These are phyloP conservation scores for Stegodyphus dumicola DNA, from an alignment of 1,140 invertebrate species.

Conservation along the genomic window DNA sequence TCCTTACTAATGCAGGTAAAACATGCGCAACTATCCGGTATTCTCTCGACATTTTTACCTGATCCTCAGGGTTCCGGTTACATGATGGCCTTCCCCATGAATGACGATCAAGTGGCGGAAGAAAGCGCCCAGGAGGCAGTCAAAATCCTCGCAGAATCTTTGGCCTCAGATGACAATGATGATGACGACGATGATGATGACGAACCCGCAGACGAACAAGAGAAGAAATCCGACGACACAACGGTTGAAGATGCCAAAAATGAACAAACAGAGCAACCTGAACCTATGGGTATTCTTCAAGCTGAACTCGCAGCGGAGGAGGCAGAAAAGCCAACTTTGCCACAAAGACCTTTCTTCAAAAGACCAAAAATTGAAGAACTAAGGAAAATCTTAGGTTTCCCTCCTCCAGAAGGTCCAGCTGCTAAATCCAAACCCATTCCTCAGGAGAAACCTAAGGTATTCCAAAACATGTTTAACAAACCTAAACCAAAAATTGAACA, in stretches of 20 bases:
- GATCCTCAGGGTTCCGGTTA: conserved; percentile 52
- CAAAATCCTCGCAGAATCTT: conserved; percentile 48
- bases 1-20: conserved; percentile 25
- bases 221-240: conserved; percentile 14
- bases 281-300: conserved; percentile 46
- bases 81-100: conserved; percentile 60
- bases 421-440: conserved; percentile 47
- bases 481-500: conserved; percentile 31
- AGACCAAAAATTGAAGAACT: conserved; percentile 58
- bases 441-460: conserved; percentile 50
- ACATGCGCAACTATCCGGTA: conserved; percentile 49
- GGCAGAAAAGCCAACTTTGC: conserved; percentile 22
- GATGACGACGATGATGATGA: conserved; percentile 43
- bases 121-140: conserved; percentile 53
- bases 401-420: conserved; percentile 23
- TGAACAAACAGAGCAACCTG: conserved; percentile 47
- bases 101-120: conserved; percentile 47
- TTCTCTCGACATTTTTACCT: conserved; percentile 47
- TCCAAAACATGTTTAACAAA: conserved; percentile 42
- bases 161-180: conserved; percentile 22
- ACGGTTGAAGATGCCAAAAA: conserved; percentile 6
- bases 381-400: conserved; percentile 57
- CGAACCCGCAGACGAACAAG: background rate
- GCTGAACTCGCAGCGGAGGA: conserved; percentile 42
- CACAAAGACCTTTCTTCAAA: conserved; percentile 47